phyloP scores from a whole-genome alignment of 1,140 invertebrate genomes.

The Macrobrachium rosenbergii region DNA sequence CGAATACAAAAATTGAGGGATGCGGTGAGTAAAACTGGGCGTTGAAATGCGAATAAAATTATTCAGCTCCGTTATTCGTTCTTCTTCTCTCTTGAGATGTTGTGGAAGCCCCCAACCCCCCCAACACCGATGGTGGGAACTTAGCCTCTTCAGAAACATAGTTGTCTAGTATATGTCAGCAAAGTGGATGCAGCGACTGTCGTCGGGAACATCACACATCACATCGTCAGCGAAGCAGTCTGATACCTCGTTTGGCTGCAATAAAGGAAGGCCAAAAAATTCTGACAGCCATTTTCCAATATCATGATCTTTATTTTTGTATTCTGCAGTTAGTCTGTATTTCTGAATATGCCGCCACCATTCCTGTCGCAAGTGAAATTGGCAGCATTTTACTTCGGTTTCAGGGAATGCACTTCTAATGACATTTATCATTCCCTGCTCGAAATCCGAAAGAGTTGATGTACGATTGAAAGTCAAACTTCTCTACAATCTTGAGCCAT shows the following conservation, averaged over 20 bases:
- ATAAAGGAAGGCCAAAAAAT: neutral
- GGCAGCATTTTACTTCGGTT: neutral
- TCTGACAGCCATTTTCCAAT: neutral
- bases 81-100: neutral
- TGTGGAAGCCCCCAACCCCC: too few relatives aligned
- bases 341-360: constrained; percentile 12
- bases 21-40: constrained; percentile 14
- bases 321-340: constrained; percentile 3
- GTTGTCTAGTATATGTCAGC: neutral
- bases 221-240: constrained; percentile 18
- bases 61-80: neutral
- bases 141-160: constrained; percentile 21
- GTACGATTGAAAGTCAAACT: constrained; percentile 1
- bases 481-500: neutral
- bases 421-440: constrained; percentile 16
- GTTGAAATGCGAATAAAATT: too few relatives aligned
- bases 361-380: neutral
- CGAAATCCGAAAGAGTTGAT: constrained; percentile 2
- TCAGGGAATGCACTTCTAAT: constrained; percentile 3
- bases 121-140: constrained; percentile 10
- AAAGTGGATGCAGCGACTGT: neutral
- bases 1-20: neutral
- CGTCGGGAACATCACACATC: constrained; percentile 2
- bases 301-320: constrained; percentile 7
- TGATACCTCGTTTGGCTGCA: neutral